These are phyloP conservation scores for Mustelus asterias DNA, from an alignment of 2,113 vertebrate genomes.

Conservation along the genomic window DNA sequence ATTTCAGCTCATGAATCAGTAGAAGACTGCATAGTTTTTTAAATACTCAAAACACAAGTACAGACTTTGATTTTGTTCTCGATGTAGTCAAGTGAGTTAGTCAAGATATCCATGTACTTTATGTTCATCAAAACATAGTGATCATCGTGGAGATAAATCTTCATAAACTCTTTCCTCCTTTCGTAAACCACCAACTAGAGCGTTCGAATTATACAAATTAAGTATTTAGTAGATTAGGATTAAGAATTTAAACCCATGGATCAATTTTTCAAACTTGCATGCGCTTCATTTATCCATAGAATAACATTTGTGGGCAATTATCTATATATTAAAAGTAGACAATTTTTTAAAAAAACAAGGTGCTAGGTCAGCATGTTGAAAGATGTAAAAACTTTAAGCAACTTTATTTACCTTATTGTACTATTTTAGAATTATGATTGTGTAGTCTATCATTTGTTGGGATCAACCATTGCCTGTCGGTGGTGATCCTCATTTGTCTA, in stretches of 20 bases:
- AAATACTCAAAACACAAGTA: too few relatives aligned
- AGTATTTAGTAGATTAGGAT: background rate
- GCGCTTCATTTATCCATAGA: too few relatives aligned
- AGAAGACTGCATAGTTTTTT: background rate
- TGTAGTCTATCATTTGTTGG: background rate
- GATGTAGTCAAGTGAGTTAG: background rate
- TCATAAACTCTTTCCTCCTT: background rate
- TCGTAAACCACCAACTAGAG: background rate
- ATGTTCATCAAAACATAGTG: background rate
- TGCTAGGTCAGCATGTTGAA: background rate
- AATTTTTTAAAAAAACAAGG: background rate
- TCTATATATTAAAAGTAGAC: background rate
- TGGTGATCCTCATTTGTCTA: background rate
- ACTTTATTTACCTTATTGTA: background rate
- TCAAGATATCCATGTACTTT: background rate
- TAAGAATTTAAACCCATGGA: background rate
- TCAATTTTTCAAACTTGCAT: background rate
- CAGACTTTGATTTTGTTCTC: background rate
- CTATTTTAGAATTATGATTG: background rate
- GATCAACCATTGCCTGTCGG: background rate
- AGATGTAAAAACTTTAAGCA: background rate
- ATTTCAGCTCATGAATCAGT: background rate
- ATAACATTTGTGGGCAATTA: too few relatives aligned
- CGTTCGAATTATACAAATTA: background rate
- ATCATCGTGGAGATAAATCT: background rate